Conservation (phyloP, 2,888 invertebrate genomes). For the Bellardia pandia region DNA sequence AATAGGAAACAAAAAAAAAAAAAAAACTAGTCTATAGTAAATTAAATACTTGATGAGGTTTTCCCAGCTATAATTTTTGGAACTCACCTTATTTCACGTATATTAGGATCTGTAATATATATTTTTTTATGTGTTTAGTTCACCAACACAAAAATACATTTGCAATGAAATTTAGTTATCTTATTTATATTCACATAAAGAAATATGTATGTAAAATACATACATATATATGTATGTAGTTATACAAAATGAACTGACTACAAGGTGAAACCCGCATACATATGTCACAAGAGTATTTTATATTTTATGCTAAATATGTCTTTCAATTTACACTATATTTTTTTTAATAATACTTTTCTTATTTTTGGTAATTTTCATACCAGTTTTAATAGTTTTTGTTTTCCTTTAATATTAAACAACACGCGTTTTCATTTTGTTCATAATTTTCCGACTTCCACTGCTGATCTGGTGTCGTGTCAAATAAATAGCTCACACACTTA, state of each 20-base stretch:
- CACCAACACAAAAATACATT: conserved; percentile 62
- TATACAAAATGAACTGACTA: conserved; percentile 58
- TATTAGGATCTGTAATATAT: conserved; percentile 34
- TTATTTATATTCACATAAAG: conserved; percentile 45
- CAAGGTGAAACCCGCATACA: conserved; percentile 71
- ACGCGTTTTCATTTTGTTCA: conserved; percentile 47
- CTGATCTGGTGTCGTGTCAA: conserved; percentile 71
- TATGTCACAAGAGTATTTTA: conserved; percentile 35
- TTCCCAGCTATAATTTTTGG: conserved; percentile 37
- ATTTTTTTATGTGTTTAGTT: conserved; percentile 39
- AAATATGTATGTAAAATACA: too few species aligned
- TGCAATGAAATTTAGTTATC: conserved; percentile 63
- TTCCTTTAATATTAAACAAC: conserved; percentile 31
- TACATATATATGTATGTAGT: conserved; percentile 5
- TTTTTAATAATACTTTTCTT: conserved; percentile 1
- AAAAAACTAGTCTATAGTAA: not conserved
- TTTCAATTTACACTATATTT: not conserved
- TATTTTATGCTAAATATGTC: not conserved
- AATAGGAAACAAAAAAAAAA: too few species aligned
- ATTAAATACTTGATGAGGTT: not conserved
- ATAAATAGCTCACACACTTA: conserved; percentile 49
- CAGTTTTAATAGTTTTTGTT: conserved; percentile 9
- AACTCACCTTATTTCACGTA: conserved; percentile 57
- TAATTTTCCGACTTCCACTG: conserved; percentile 56
- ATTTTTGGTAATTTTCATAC: conserved; percentile 3